These are phyloP conservation scores for Sinodicranocentrus sp. DNA, from an alignment of 2,888 invertebrate species.

Conservation along the genomic window DNA sequence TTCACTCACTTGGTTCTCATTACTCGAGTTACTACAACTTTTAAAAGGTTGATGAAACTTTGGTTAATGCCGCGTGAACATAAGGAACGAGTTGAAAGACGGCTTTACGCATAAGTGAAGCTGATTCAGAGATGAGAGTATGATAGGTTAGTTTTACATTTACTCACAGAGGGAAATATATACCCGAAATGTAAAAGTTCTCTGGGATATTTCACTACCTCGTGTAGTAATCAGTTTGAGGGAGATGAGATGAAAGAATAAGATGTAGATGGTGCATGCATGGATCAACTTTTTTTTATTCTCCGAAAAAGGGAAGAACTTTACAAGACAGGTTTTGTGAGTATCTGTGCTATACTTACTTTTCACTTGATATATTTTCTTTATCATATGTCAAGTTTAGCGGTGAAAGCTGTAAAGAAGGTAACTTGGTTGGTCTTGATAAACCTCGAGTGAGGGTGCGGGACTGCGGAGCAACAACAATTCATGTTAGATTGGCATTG, in stretches of 20 bases:
- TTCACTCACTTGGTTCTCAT: too few species aligned
- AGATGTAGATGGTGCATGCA: conserved; percentile 14
- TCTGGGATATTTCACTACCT: too few species aligned
- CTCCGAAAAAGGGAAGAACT: neutral
- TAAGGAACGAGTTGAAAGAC: conserved; percentile 30
- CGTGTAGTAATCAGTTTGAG: conserved; percentile 3
- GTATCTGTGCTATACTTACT: neutral
- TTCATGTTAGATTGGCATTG: conserved; percentile 18
- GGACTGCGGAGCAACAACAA: conserved; percentile 3
- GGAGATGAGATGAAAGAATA: neutral
- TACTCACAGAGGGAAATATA: too few species aligned
- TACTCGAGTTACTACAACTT: neutral
- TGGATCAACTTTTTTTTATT: neutral
- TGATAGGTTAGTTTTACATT: neutral
- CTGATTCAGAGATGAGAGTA: neutral
- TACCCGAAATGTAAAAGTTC: too few species aligned
- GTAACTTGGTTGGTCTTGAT: too few species aligned
- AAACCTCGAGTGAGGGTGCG: conserved; percentile 13
- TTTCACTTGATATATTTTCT: conserved; percentile 23
- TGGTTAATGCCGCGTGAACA: conserved; percentile 23
- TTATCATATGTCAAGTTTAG: neutral
- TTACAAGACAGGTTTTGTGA: neutral
- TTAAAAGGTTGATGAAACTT: conserved; percentile 15
- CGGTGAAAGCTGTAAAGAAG: neutral
- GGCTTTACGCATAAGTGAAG: neutral